A percentile compares a stretch with the other conserved stretches of the same genome.
phyloP scores from a whole-genome alignment of 2,113 vertebrate genomes.

The Seriola quinqueradiata region DNA sequence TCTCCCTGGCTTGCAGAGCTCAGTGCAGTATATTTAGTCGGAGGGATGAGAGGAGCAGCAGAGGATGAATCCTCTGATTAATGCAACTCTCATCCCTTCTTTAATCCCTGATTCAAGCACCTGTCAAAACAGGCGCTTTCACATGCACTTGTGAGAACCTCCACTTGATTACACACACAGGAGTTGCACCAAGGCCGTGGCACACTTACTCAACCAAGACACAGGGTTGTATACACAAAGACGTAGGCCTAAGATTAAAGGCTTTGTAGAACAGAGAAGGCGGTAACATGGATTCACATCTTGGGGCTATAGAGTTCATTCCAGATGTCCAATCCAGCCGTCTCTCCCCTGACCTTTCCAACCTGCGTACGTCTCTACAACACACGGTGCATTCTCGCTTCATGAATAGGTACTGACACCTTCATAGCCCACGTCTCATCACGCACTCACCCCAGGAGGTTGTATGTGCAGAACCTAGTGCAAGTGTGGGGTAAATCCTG shows the following conservation, averaged over 20 bases:
- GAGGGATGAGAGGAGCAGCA: slow-evolving; percentile 60
- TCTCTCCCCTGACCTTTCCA: slow-evolving; percentile 9
- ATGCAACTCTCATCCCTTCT: slow-evolving; percentile 70
- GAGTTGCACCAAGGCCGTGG: slow-evolving; percentile 29
- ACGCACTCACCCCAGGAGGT: neutral
- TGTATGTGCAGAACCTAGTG: slow-evolving; percentile 13
- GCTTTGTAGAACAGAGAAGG: slow-evolving; percentile 49
- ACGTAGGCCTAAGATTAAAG: slow-evolving; percentile 49
- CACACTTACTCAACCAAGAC: slow-evolving; percentile 20
- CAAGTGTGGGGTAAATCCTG: slow-evolving; percentile 47
- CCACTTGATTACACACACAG: slow-evolving; percentile 42
- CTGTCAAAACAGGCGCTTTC: slow-evolving; percentile 81
- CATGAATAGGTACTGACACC: slow-evolving; percentile 11
- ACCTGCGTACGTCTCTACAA: neutral
- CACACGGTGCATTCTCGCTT: neutral
- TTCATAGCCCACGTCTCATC: slow-evolving; percentile 8
- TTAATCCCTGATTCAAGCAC: slow-evolving; percentile 78
- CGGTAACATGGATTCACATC: neutral
- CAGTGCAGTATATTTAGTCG: slow-evolving; percentile 63
- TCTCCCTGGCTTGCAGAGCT: slow-evolving; percentile 39
- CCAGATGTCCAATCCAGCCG: slow-evolving; percentile 8
- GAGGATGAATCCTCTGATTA: slow-evolving; percentile 71
- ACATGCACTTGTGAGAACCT: slow-evolving; percentile 52
- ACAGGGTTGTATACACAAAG: slow-evolving; percentile 13
- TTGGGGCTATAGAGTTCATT: slow-evolving; percentile 14